Evolutionary conservation across 2,113 vertebrate genomes (phyloP).

Genomic region (Malurus melanocephalus): DNA sequence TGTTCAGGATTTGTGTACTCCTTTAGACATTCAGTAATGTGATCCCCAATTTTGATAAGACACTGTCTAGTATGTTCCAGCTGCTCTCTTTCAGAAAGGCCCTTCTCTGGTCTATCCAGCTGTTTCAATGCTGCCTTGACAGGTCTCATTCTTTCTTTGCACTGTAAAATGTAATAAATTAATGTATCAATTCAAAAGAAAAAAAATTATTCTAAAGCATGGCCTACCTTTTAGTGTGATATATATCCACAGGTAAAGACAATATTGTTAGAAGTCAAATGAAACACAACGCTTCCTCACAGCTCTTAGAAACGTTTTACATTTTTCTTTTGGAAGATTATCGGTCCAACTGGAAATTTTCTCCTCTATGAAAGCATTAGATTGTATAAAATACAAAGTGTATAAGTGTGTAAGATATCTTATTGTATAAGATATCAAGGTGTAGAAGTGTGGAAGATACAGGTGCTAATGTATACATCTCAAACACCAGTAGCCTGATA

Average conservation of each 20-base stretch:
- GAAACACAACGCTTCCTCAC: not conserved
- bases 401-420: no score
- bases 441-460: not conserved
- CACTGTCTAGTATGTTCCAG: conserved; percentile 96
- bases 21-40: conserved; percentile 96
- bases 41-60: conserved; percentile 97
- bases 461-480: not conserved
- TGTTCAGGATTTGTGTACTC: conserved; percentile 94
- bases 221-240: not conserved
- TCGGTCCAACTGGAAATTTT: not conserved
- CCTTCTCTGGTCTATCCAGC: conserved; percentile 94
- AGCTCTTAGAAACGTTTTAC: not conserved
- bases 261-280: not conserved
- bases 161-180: conserved; percentile 72
- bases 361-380: not conserved
- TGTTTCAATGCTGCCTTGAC: conserved; percentile 97
- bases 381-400: not conserved
- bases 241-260: not conserved
- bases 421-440: not conserved
- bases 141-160: conserved; percentile 97
- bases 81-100: conserved; percentile 96
- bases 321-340: not conserved
- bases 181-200: not conserved
- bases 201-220: not conserved
- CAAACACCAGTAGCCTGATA: not conserved